Percentiles rank a stretch among this genome's conserved stretches.
Evolutionary conservation across 2,888 invertebrate genomes (phyloP).

Genomic region (Cephus sareptanus): DNA sequence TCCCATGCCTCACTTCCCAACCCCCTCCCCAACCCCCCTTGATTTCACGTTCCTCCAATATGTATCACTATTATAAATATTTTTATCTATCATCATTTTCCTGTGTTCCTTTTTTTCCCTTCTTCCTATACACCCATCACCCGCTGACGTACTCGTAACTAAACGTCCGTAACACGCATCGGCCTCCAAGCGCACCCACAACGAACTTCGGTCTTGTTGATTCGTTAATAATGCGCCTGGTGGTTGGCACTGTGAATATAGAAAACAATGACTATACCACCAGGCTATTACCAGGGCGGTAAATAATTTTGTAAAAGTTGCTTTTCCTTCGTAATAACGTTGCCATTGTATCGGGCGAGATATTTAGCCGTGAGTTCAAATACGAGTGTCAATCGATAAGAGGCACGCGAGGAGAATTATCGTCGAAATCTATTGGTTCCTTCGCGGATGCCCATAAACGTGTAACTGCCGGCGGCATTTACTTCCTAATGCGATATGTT

Average conservation of each 20-base stretch:
- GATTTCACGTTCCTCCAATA: not conserved
- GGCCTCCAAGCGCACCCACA: conserved; percentile 36
- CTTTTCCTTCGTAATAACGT: conserved; percentile 23
- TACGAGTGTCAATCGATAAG: not conserved
- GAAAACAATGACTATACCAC: conserved; percentile 42
- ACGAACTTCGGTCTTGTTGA: conserved; percentile 55
- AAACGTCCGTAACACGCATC: conserved; percentile 49
- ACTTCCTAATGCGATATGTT: conserved; percentile 19
- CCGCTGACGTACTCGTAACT: conserved; percentile 48
- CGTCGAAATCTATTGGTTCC: not conserved
- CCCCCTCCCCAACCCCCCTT: not conserved
- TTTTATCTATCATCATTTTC: not conserved
- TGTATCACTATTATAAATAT: not conserved
- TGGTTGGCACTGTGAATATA: conserved; percentile 39
- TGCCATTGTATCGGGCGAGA: conserved; percentile 24
- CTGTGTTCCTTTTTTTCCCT: not conserved
- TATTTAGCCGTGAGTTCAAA: not conserved
- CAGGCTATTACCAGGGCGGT: conserved; percentile 25
- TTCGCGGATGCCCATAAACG: not conserved
- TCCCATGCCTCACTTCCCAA: not conserved
- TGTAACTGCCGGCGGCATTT: not conserved
- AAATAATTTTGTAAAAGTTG: conserved; percentile 28
- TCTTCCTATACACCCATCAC: conserved; percentile 19
- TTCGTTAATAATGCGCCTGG: conserved; percentile 50
- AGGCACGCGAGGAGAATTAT: not conserved